Evolutionary conservation across 2,113 vertebrate genomes (phyloP).

Genomic region (Entosphenus tridentatus): DNA sequence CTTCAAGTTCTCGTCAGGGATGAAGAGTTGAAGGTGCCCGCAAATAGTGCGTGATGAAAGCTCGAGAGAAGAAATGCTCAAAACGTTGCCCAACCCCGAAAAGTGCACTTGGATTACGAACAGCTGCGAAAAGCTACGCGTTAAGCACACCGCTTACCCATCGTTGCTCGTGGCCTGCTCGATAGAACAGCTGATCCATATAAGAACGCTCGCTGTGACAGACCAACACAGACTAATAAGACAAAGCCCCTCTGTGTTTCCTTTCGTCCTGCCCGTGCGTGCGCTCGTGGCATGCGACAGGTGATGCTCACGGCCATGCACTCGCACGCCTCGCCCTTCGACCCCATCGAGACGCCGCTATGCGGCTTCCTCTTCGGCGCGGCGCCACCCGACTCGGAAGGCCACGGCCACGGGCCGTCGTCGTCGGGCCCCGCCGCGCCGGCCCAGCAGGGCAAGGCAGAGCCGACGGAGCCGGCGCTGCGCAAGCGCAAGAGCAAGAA

Average conservation of each 20-base stretch:
- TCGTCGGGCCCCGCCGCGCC: not conserved
- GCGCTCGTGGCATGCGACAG: not conserved
- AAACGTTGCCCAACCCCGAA: too few species aligned
- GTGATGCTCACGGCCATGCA: not conserved
- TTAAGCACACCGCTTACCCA: too few species aligned
- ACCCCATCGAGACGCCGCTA: not conserved
- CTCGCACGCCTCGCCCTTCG: constrained; percentile 2
- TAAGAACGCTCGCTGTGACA: too few species aligned
- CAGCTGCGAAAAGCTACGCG: too few species aligned
- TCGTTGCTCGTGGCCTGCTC: too few species aligned
- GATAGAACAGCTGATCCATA: too few species aligned
- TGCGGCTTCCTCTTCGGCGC: constrained; percentile 6
- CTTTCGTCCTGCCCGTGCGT: not conserved
- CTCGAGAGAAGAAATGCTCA: too few species aligned
- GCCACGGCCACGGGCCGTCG: not conserved
- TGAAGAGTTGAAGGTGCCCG: too few species aligned
- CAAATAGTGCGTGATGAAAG: too few species aligned
- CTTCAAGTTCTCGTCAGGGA: too few species aligned
- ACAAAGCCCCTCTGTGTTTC: not conserved
- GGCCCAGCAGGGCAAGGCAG: not conserved
- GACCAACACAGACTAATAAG: too few species aligned
- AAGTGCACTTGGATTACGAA: too few species aligned
- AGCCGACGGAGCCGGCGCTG: not conserved
- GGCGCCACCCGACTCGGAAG: not conserved
- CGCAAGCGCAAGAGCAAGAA: constrained; percentile 5